Conservation (phyloP, 2,113 vertebrate genomes). For the Manacus vitellinus region DNA sequence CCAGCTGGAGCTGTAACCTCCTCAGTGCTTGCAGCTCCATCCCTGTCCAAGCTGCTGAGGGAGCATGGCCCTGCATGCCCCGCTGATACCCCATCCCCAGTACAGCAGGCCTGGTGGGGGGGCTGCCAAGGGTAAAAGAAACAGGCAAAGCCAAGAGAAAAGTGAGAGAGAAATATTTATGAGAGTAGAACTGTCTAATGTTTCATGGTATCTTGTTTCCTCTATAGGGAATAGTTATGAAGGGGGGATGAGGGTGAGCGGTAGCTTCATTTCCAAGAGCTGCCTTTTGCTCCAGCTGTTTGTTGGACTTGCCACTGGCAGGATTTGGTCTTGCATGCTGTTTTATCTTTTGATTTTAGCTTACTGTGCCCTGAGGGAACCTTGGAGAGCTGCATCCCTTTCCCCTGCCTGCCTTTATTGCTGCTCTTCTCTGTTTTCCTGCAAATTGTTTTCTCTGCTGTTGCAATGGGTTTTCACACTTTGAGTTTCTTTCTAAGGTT, state of each 20-base stretch:
- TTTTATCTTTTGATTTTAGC: slow-evolving; percentile 12
- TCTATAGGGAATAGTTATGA: background rate
- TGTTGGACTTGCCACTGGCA: background rate
- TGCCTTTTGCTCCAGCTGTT: background rate
- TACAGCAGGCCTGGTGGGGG: background rate
- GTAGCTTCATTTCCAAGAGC: background rate
- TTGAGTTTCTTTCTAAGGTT: background rate
- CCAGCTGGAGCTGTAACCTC: background rate
- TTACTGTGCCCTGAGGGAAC: background rate
- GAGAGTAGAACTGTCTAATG: background rate
- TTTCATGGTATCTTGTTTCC: background rate
- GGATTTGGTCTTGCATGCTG: background rate
- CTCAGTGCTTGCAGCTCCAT: background rate
- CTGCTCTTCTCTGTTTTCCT: background rate
- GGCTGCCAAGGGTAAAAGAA: background rate
- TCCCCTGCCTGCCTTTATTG: background rate
- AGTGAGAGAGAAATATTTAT: background rate
- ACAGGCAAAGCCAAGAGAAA: background rate
- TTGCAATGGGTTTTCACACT: background rate
- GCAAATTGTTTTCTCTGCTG: background rate
- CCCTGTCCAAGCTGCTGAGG: background rate
- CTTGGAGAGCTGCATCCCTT: background rate
- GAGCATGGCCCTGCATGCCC: background rate
- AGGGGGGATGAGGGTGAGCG: background rate
- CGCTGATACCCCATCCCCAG: background rate